Base-by-base conservation (phyloP, 2,888 invertebrate species). In the Bimastos eiseni region DNA sequence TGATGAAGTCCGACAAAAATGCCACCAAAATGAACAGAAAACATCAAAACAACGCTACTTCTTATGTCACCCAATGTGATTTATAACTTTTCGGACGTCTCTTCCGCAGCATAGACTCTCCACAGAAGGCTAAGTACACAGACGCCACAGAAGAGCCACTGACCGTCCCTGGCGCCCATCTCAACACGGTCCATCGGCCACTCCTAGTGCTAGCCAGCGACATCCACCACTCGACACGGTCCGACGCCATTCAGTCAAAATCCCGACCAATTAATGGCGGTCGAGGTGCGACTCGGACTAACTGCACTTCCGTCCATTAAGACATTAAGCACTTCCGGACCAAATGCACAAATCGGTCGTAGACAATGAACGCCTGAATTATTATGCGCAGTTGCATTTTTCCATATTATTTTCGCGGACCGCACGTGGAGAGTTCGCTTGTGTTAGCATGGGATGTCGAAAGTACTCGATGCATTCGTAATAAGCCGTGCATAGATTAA, bases 221-320 rank as follows among this genome's bases (percentile, higher is more conserved):
- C 37, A 24, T 36, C 86, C 6, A 84, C 86, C 3, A 17, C 34
- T 24, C 34, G 86, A 36, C 24, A 34, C 86, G 86, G 36, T 86
- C 36, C 86, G 36, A 86, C 86, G 34, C 86, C 86, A 86, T 86
- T 86, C 86, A 36, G 34, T 8, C 86, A 6, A 36, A 86, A 86
- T 86, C 86, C 86, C 36, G 34, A 5, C 34, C 36, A 37, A 86
- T 34, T 86, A 86, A 86, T 36, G 21, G 36, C 86, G 86, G 34
- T 36, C 36, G 86, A 86, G 86, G 86, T 86, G 86, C 34, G 15
- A 86, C 15, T 86, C 86, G 86, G 86, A 86, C 86, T 86, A 86
- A 86, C 34, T 37, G 86, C 86, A 86, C 86, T 86, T 86, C 86
- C 86, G 86, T 86, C 36, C 34, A 34, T 86, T 86, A n/a, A 33